Conservation (phyloP, 2,113 vertebrate species). For the Sylvietta virens region DNA sequence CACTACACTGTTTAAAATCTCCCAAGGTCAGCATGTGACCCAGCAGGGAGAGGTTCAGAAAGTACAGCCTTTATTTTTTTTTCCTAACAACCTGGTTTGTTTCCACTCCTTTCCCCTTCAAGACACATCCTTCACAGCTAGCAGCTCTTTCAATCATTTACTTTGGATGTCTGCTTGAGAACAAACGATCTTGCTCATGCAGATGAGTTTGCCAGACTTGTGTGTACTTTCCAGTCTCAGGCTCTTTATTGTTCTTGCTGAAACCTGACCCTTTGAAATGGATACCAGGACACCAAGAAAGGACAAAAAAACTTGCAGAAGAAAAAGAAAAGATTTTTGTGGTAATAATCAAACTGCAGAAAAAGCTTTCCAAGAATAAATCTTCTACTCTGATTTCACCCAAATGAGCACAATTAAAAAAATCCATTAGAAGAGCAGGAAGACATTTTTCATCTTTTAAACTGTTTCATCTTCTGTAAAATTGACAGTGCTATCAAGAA, state of each 20-base stretch:
- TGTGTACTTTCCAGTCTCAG: slow-evolving; percentile 83
- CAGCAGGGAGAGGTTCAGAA: slow-evolving; percentile 71
- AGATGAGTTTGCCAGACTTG: slow-evolving; percentile 88
- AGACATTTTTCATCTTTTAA: not conserved
- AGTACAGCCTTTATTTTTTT: slow-evolving; percentile 72
- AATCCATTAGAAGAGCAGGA: not conserved
- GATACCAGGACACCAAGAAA: slow-evolving; percentile 75
- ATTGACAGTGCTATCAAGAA: not conserved
- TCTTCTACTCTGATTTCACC: slow-evolving; percentile 1
- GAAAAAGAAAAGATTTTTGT: not conserved
- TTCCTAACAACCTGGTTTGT: slow-evolving; percentile 75
- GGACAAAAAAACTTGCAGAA: slow-evolving; percentile 15
- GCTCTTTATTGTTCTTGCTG: slow-evolving; percentile 86
- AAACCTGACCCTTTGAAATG: slow-evolving; percentile 89
- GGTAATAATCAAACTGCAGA: slow-evolving; percentile 11
- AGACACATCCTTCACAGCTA: slow-evolving; percentile 74
- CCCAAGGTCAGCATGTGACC: slow-evolving; percentile 69
- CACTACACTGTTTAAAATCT: slow-evolving; percentile 63
- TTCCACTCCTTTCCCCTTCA: slow-evolving; percentile 69
- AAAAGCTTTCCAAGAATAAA: slow-evolving; percentile 36
- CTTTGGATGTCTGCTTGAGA: slow-evolving; percentile 75
- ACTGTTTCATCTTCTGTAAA: not conserved
- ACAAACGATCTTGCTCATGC: slow-evolving; percentile 75
- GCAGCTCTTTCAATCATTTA: slow-evolving; percentile 74
- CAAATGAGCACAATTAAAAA: not conserved